Percentiles rank a stretch among this genome's conserved stretches.
Evolutionary conservation across 2,888 invertebrate species (phyloP).

Genomic region (Silvanus unidentatus): DNA sequence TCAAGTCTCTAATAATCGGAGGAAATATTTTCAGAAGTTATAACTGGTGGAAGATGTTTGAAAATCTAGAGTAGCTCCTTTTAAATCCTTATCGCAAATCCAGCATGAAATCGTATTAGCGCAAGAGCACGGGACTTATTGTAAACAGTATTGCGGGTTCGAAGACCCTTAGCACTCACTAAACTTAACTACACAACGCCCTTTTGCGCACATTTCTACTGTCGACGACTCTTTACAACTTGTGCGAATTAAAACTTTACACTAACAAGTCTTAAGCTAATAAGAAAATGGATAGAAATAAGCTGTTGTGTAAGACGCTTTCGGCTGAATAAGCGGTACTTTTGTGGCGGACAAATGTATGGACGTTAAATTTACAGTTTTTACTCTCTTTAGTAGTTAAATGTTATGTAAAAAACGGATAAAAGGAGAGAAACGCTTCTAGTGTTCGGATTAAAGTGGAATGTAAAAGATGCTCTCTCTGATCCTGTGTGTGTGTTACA

Average conservation of each 20-base stretch:
- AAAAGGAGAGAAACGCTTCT: slow-evolving; percentile 10
- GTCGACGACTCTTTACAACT: slow-evolving; percentile 47
- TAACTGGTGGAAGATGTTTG: slow-evolving; percentile 9
- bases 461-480: slow-evolving; percentile 10
- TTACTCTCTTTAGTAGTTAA: too few species aligned
- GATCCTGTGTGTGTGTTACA: slow-evolving; percentile 1
- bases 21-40: too few species aligned
- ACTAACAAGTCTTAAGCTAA: slow-evolving; percentile 55
- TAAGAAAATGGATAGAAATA: slow-evolving; percentile 48
- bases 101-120: slow-evolving; percentile 63
- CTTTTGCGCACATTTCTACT: slow-evolving; percentile 38
- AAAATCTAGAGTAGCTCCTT: slow-evolving; percentile 41
- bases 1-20: too few species aligned
- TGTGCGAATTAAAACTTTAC: slow-evolving; percentile 59
- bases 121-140: slow-evolving; percentile 44
- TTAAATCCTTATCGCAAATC: slow-evolving; percentile 60
- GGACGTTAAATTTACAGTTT: not conserved
- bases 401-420: too few species aligned
- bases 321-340: slow-evolving; percentile 27
- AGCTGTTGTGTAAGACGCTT: slow-evolving; percentile 48
- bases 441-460: slow-evolving; percentile 15
- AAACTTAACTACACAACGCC: slow-evolving; percentile 42
- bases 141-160: slow-evolving; percentile 48
- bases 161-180: slow-evolving; percentile 45
- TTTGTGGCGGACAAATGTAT: slow-evolving; percentile 21